phyloP scores from a whole-genome alignment of 2,113 vertebrate species.

The Burhinus oedicnemus region DNA sequence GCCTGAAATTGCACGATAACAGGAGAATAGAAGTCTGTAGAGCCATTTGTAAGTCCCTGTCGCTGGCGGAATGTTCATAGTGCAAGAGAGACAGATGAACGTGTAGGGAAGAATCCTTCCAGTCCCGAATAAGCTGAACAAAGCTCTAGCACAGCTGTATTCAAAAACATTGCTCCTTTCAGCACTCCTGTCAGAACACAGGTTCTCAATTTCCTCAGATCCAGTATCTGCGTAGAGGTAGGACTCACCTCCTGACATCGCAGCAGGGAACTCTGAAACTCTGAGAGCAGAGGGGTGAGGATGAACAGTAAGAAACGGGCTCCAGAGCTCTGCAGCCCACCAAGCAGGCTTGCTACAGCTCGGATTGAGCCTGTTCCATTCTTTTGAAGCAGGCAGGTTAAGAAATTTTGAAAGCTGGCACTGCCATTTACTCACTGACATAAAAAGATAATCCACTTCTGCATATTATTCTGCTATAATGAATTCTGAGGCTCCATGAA shows the following conservation, averaged over 20 bases:
- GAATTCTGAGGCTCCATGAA: background rate
- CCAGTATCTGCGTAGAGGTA: background rate
- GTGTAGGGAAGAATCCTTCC: background rate
- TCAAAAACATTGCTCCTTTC: background rate
- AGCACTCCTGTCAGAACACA: background rate
- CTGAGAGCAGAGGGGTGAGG: background rate
- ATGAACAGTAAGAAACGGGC: background rate
- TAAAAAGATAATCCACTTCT: background rate
- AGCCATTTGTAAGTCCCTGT: background rate
- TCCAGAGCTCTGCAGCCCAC: background rate
- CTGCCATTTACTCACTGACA: background rate
- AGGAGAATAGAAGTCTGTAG: background rate
- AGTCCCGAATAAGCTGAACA: fast-evolving
- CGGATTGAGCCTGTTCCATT: background rate
- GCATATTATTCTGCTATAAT: background rate
- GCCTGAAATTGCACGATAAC: background rate
- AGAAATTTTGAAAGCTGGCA: background rate
- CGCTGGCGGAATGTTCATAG: background rate
- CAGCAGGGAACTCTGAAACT: background rate
- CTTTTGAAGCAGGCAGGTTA: background rate
- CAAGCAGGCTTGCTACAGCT: background rate
- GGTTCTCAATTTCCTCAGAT: background rate
- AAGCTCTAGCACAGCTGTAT: background rate
- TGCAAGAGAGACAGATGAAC: background rate
- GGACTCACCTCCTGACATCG: background rate